phyloP scores from a whole-genome alignment of 2,888 invertebrate species.

The Nemoura dubitans region DNA sequence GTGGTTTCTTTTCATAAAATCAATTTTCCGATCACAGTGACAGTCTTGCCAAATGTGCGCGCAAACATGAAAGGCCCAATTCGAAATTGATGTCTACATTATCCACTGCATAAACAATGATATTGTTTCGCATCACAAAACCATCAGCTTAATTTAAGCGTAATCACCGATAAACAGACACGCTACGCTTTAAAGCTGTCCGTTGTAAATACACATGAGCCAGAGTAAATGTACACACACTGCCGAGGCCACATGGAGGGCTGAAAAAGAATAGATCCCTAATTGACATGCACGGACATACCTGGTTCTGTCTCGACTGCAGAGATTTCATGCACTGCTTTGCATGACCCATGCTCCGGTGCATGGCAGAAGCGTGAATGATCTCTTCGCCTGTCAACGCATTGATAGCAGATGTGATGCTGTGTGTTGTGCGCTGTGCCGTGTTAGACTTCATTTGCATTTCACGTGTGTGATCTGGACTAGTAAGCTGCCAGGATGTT shows the following conservation, averaged over 20 bases:
- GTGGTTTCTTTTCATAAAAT: background rate
- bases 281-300: conserved; percentile 27
- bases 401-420: background rate
- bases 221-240: background rate
- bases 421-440: background rate
- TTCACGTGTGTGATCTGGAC: background rate
- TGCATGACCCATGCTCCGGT: background rate
- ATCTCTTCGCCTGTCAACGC: background rate
- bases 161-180: background rate
- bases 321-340: background rate
- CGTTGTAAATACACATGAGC: background rate
- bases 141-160: background rate
- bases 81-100: background rate
- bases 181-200: background rate
- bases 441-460: background rate
- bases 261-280: background rate
- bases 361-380: background rate
- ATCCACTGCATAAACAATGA: background rate
- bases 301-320: background rate
- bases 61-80: background rate
- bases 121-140: background rate
- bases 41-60: background rate
- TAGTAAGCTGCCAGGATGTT: background rate
- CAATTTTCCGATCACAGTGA: background rate
- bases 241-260: background rate